Percentiles rank a stretch among this genome's conserved stretches.
These are phyloP conservation scores for Ceriagrion tenellum DNA, from an alignment of 2,888 invertebrate species.

Conservation along the genomic window DNA sequence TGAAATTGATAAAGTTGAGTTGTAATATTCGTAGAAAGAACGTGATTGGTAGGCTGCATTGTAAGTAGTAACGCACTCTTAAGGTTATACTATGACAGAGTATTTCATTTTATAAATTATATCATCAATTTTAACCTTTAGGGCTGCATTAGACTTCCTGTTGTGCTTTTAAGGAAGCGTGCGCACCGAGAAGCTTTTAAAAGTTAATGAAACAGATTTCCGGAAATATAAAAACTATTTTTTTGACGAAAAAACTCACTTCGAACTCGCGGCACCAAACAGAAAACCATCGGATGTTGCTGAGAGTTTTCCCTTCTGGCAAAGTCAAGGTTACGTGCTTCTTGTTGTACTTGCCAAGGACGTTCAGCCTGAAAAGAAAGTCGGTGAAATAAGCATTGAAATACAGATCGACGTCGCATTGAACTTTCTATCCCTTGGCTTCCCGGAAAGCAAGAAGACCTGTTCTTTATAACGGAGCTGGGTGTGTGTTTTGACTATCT, in stretches of 20 bases:
- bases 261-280: constrained; percentile 95
- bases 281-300: constrained; percentile 92
- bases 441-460: neutral
- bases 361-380: constrained; percentile 80
- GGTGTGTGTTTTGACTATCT: no score
- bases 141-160: neutral
- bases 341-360: constrained; percentile 89
- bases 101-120: neutral
- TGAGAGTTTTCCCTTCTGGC: constrained; percentile 91
- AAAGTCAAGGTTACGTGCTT: constrained; percentile 91
- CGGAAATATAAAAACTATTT: neutral
- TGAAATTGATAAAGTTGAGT: no score
- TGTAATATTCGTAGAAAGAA: no score
- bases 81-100: no score
- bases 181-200: neutral
- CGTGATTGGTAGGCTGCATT: no score
- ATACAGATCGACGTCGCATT: neutral
- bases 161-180: neutral
- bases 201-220: neutral
- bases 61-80: no score
- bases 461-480: neutral
- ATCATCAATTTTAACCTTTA: neutral
- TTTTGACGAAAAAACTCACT: constrained; percentile 80
- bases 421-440: neutral
- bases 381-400: neutral